Evolutionary conservation across 2,113 vertebrate species (phyloP).

Genomic region (Anas platyrhynchos): DNA sequence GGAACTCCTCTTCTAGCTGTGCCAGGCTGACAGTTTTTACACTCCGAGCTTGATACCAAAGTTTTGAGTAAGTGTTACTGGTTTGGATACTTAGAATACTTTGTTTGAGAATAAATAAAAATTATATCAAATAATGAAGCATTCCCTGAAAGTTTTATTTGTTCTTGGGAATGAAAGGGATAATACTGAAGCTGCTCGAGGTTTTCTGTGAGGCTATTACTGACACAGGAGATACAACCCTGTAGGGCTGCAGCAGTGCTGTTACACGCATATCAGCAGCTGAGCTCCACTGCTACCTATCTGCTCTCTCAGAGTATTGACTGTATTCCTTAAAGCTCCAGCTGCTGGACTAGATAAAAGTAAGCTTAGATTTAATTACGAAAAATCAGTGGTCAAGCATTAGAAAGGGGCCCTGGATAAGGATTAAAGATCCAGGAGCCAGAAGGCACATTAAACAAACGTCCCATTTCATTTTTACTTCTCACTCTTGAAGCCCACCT

Average conservation of each 20-base stretch:
- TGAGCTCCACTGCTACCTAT: not conserved
- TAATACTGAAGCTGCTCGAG: not conserved
- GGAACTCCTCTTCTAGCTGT: not conserved
- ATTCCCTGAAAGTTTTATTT: not conserved
- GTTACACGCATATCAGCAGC: accelerated
- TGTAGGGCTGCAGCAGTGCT: not conserved
- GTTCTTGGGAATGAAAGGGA: not conserved
- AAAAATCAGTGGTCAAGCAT: constrained; percentile 10
- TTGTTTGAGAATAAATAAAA: not conserved
- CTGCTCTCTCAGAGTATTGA: not conserved
- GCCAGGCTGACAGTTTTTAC: not conserved
- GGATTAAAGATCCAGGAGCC: not conserved
- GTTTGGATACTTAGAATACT: not conserved
- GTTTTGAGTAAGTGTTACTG: not conserved
- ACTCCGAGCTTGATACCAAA: not conserved
- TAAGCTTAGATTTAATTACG: constrained; percentile 12
- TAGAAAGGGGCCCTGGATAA: not conserved
- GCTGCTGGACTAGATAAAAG: not conserved
- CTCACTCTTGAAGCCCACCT: not conserved
- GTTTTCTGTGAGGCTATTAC: not conserved
- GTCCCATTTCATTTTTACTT: not conserved
- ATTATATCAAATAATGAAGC: not conserved
- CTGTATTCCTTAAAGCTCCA: constrained; percentile 6
- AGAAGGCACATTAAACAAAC: not conserved
- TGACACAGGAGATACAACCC: not conserved